Evolutionary conservation across 2,888 invertebrate species (phyloP).

Genomic region (Cerastis leucographa): DNA sequence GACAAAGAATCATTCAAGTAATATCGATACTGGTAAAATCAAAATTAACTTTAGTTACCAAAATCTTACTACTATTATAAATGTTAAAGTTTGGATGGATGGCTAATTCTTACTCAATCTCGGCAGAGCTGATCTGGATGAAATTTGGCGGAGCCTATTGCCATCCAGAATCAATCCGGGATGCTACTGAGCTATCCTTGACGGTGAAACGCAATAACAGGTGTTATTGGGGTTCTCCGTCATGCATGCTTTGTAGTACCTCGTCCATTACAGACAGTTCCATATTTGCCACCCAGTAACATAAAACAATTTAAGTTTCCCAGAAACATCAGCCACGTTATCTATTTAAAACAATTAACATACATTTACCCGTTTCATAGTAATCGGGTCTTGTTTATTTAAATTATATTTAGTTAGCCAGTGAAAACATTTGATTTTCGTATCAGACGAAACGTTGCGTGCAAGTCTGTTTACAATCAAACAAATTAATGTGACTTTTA

Average conservation of each 20-base stretch:
- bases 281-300: background rate
- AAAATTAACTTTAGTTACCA: too few species aligned
- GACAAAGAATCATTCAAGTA: too few species aligned
- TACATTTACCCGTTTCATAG: slow-evolving; percentile 24
- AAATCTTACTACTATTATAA: too few species aligned
- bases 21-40: too few species aligned
- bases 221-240: too few species aligned
- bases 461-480: slow-evolving; percentile 49
- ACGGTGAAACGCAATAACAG: background rate
- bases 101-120: too few species aligned
- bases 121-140: too few species aligned
- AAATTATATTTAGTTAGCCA: slow-evolving; percentile 21
- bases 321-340: background rate
- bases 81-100: too few species aligned
- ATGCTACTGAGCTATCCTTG: background rate
- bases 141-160: too few species aligned
- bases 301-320: background rate
- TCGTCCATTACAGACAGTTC: background rate
- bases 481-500: slow-evolving; percentile 56
- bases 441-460: slow-evolving; percentile 57
- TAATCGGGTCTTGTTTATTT: slow-evolving; percentile 35
- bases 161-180: too few species aligned
- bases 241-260: background rate
- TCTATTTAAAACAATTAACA: slow-evolving; percentile 38
- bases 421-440: slow-evolving; percentile 39